Conservation (phyloP, 2,888 invertebrate genomes). For the Cerceris ruficornis region DNA sequence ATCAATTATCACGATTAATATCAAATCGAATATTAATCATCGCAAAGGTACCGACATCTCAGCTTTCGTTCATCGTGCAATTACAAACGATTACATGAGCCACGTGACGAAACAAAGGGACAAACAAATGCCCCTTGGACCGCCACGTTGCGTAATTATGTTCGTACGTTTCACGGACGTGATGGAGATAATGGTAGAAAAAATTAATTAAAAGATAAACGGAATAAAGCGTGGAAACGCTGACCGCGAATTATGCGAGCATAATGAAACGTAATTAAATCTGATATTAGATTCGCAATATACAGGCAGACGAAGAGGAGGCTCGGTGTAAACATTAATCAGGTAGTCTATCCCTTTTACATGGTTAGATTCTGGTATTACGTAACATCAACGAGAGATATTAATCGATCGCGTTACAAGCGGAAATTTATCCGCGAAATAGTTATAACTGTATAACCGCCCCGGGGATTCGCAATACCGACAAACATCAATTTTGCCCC, state of each 20-base stretch:
- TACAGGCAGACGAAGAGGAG: neutral
- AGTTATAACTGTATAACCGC: neutral
- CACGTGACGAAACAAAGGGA: too few relatives aligned
- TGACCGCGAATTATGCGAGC: neutral
- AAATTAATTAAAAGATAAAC: too few relatives aligned
- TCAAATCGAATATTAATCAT: slow-evolving; percentile 48
- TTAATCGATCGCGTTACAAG: slow-evolving; percentile 19
- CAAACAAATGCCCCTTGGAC: neutral
- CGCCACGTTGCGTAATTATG: neutral
- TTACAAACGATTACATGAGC: too few relatives aligned
- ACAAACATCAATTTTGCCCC: slow-evolving; percentile 4
- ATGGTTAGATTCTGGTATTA: neutral
- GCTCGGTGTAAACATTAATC: slow-evolving; percentile 2
- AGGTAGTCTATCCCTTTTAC: neutral
- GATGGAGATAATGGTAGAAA: too few relatives aligned
- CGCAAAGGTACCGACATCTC: neutral
- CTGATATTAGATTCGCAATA: slow-evolving; percentile 2
- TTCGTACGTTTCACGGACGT: neutral
- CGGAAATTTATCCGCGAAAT: neutral
- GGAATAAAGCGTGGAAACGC: too few relatives aligned
- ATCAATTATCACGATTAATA: slow-evolving; percentile 62
- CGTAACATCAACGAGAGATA: slow-evolving; percentile 16
- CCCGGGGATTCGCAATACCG: neutral
- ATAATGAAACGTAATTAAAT: slow-evolving; percentile 2
- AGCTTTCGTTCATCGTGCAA: too few relatives aligned